Conservation (phyloP, 2,113 vertebrate species). For the Prunella himalayana region DNA sequence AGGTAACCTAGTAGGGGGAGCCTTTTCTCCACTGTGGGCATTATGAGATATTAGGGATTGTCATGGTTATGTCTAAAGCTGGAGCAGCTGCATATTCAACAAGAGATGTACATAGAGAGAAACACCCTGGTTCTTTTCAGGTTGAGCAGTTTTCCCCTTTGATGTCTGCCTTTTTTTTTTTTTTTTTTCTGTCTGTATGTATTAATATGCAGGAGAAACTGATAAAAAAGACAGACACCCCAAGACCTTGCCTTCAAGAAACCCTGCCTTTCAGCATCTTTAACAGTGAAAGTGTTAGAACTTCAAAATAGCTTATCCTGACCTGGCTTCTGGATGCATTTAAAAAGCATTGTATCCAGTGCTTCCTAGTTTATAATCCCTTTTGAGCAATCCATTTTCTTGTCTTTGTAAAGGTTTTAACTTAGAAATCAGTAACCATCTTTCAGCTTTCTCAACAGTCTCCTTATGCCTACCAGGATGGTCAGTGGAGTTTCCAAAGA, state of each 20-base stretch:
- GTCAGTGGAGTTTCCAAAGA: neutral
- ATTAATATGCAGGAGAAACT: neutral
- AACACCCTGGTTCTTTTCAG: neutral
- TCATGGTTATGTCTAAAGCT: neutral
- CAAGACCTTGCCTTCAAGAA: neutral
- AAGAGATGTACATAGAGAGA: neutral
- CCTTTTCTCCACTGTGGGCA: neutral
- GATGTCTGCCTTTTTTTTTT: neutral
- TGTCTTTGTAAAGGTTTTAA: neutral
- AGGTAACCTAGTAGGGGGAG: neutral
- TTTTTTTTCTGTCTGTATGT: neutral
- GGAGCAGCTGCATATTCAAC: neutral
- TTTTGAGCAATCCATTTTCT: accelerated
- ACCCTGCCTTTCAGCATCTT: neutral
- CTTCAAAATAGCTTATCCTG: neutral
- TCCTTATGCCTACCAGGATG: neutral
- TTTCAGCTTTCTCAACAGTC: neutral
- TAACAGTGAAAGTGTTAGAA: neutral
- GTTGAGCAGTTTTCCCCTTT: neutral
- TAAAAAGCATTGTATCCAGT: neutral
- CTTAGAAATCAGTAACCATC: neutral
- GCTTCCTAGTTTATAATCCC: neutral
- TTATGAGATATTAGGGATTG: neutral
- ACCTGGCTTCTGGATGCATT: neutral
- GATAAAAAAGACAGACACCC: neutral